phyloP scores from a whole-genome alignment of 1,140 invertebrate species.

The Archivesica marissinica region DNA sequence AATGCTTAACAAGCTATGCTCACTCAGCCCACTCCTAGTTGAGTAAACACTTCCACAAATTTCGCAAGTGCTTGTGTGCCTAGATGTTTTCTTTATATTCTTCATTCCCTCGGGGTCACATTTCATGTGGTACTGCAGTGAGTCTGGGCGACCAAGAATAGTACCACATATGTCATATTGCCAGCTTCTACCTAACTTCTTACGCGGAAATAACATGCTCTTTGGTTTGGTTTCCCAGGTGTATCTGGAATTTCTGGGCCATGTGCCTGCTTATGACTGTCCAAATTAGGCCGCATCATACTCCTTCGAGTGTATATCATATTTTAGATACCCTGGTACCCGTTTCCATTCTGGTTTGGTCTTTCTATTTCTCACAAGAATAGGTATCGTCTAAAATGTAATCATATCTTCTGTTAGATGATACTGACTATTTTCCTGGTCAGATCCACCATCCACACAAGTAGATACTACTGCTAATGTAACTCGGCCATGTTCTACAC shows the following conservation, averaged over 20 bases:
- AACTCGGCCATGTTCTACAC: too few species aligned
- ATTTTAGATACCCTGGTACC: background rate
- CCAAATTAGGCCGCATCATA: background rate
- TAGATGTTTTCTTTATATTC: background rate
- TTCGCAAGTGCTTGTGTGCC: background rate
- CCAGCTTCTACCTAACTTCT: too few species aligned
- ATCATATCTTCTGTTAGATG: background rate
- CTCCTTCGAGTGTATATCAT: too few species aligned
- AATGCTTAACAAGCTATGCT: slow-evolving; percentile 13
- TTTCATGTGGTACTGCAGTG: background rate
- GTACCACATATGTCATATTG: slow-evolving; percentile 14
- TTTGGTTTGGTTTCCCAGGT: background rate
- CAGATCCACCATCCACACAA: too few species aligned
- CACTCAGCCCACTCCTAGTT: background rate
- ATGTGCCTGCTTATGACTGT: slow-evolving; percentile 4
- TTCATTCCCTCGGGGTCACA: background rate
- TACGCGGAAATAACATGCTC: too few species aligned
- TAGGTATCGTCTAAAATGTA: slow-evolving; percentile 4
- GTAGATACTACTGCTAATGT: too few species aligned
- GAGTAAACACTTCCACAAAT: background rate
- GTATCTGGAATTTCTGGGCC: background rate
- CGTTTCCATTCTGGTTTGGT: background rate
- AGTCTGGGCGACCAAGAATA: background rate
- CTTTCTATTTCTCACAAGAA: background rate
- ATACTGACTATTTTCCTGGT: too few species aligned